phyloP scores from a whole-genome alignment of 1,140 invertebrate species.

The Phthorimaea operculella region DNA sequence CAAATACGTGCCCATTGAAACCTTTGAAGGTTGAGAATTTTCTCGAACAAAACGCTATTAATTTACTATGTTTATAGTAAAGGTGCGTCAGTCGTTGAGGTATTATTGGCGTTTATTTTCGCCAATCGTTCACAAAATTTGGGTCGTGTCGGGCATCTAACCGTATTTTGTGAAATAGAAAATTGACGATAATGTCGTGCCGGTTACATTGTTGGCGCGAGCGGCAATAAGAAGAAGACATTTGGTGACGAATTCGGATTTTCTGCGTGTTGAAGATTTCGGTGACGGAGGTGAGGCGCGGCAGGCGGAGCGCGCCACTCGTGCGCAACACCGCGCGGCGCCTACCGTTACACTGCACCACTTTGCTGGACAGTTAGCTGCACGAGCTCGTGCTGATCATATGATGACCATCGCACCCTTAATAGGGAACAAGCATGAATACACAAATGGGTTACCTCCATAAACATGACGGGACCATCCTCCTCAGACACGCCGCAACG shows the following conservation, averaged over 20 bases:
- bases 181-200: slow-evolving; percentile 21
- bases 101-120: background rate
- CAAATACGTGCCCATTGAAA: too few species aligned
- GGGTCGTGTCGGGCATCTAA: slow-evolving; percentile 17
- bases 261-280: slow-evolving; percentile 38
- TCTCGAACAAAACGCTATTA: too few species aligned
- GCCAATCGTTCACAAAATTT: background rate
- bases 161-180: slow-evolving; percentile 21
- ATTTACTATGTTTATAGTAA: too few species aligned
- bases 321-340: slow-evolving; percentile 36
- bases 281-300: slow-evolving; percentile 19
- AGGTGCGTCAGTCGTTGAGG: background rate
- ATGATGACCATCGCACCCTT: slow-evolving; percentile 17
- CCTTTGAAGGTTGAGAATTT: too few species aligned
- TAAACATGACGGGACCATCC: background rate
- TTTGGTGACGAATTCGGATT: slow-evolving; percentile 45
- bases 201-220: slow-evolving; percentile 27
- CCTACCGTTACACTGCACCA: slow-evolving; percentile 58
- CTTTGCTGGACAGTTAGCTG: slow-evolving; percentile 42
- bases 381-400: slow-evolving; percentile 19
- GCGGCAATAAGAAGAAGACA: slow-evolving; percentile 28
- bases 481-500: background rate
- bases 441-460: background rate
- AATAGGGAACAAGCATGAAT: slow-evolving; percentile 1
- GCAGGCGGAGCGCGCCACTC: slow-evolving; percentile 21